Evolutionary conservation across 2,797 vertebrate species (phyloP).

Genomic region (Garrulus glandarius): DNA sequence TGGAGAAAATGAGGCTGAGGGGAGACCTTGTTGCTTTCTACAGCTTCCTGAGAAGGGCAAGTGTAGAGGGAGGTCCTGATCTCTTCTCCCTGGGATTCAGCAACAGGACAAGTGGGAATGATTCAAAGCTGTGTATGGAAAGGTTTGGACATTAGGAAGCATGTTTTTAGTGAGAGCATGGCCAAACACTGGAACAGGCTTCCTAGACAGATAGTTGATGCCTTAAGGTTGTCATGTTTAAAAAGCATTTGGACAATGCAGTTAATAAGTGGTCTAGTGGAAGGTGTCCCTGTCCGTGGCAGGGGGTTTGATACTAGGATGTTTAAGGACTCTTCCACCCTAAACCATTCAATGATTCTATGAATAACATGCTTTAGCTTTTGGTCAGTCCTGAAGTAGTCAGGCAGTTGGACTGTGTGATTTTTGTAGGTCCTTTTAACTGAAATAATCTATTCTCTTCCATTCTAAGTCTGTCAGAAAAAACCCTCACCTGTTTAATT

Average conservation of each 20-base stretch:
- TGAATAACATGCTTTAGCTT: neutral
- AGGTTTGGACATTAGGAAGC: neutral
- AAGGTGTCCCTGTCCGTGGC: neutral
- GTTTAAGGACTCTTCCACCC: neutral
- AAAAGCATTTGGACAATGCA: neutral
- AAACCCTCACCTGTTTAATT: neutral
- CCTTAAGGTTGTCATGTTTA: neutral
- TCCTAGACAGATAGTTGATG: neutral
- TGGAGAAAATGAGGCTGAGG: neutral
- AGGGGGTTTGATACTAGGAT: neutral
- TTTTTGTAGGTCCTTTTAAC: neutral
- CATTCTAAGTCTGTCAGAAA: neutral
- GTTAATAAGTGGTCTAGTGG: neutral
- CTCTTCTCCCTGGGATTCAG: neutral
- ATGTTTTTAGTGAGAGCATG: neutral
- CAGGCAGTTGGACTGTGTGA: neutral
- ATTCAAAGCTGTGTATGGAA: neutral
- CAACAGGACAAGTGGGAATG: neutral
- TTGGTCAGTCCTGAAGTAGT: neutral
- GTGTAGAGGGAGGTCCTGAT: neutral
- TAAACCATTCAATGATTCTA: neutral
- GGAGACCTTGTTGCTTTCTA: neutral
- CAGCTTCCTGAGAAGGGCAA: neutral
- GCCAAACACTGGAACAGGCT: neutral
- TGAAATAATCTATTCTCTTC: neutral